phyloP scores from a whole-genome alignment of 2,113 vertebrate species.

The Pleuronectes platessa region DNA sequence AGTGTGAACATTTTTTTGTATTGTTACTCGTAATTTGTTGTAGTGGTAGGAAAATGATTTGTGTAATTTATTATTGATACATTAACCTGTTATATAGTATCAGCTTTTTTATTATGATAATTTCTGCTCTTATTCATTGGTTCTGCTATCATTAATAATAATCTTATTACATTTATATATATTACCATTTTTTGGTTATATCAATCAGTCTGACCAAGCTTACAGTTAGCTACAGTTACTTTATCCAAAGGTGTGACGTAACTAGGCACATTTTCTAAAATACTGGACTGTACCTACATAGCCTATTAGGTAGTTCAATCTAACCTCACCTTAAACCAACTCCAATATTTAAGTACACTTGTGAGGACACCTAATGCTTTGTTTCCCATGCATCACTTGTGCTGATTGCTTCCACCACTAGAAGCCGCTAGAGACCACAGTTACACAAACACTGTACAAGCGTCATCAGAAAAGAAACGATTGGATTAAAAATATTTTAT shows the following conservation, averaged over 20 bases:
- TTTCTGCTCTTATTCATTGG: too few species aligned
- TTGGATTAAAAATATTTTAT: conserved; percentile 54
- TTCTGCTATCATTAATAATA: too few species aligned
- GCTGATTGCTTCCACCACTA: conserved; percentile 29
- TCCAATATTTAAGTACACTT: neutral
- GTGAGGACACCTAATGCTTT: neutral
- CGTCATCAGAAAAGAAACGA: conserved; percentile 1
- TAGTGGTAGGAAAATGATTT: too few species aligned
- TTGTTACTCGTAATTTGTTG: too few species aligned
- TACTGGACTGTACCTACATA: neutral
- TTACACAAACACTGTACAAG: neutral
- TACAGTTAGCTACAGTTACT: too few species aligned
- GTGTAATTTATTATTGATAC: too few species aligned
- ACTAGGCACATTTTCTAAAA: neutral
- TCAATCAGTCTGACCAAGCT: too few species aligned
- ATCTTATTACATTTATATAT: too few species aligned
- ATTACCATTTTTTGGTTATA: too few species aligned
- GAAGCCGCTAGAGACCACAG: conserved; percentile 49
- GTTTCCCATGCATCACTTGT: neutral
- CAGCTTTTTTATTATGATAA: too few species aligned
- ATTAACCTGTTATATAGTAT: too few species aligned
- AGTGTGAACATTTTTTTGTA: too few species aligned
- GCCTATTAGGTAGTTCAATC: neutral
- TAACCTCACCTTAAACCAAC: neutral
- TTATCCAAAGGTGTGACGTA: neutral